These are phyloP conservation scores for Unio pictorum DNA, from an alignment of 2,888 invertebrate genomes.

Conservation along the genomic window DNA sequence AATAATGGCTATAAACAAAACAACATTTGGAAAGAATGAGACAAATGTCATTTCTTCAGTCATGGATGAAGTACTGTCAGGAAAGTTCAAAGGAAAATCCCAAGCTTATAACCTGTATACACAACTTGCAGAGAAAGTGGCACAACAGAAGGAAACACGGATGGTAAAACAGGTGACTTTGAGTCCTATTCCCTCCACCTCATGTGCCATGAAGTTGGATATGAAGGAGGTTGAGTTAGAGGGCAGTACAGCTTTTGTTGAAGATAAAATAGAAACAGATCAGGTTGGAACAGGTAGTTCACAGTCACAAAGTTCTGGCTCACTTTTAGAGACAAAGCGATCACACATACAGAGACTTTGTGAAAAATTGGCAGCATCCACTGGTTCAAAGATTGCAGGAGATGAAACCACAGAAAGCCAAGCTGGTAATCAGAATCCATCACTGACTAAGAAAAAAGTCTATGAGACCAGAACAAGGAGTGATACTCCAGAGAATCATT, in stretches of 20 bases:
- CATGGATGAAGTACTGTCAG: conserved; percentile 38
- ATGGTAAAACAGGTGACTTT: conserved; percentile 38
- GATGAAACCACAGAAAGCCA: conserved; percentile 1
- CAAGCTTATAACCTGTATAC: conserved; percentile 53
- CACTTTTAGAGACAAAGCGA: too few relatives aligned
- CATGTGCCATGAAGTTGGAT: conserved; percentile 49
- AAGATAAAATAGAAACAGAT: conserved; percentile 5
- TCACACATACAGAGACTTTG: background rate
- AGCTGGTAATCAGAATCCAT: too few relatives aligned
- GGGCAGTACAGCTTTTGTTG: background rate
- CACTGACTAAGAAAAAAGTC: too few relatives aligned
- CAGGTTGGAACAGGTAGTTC: background rate
- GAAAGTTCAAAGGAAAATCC: conserved; percentile 50
- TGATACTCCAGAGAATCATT: too few relatives aligned
- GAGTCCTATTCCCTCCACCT: conserved; percentile 45
- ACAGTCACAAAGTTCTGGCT: background rate
- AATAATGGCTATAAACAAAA: background rate
- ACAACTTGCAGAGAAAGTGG: conserved; percentile 49
- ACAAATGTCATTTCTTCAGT: conserved; percentile 6
- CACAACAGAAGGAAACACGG: conserved; percentile 31
- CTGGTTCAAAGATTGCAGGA: conserved; percentile 1
- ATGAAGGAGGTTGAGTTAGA: conserved; percentile 9
- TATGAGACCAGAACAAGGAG: too few relatives aligned
- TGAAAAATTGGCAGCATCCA: conserved; percentile 2
- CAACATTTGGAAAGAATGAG: background rate